Conservation (phyloP, 2,113 vertebrate species). For the Camelus dromedarius region DNA sequence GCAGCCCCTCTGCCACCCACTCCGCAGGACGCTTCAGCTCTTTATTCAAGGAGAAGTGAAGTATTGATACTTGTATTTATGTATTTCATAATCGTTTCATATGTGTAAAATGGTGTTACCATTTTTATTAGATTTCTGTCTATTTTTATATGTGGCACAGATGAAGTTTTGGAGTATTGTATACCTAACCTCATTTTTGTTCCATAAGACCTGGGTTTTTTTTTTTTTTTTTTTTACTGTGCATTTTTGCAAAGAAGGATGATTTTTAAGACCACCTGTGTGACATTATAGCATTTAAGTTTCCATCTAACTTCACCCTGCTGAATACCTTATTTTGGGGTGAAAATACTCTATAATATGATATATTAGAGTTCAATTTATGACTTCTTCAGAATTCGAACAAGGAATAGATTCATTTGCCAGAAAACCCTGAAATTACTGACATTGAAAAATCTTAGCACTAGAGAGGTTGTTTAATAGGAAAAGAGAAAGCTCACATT, state of each 20-base stretch:
- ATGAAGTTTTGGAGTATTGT: background rate
- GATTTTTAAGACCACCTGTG: background rate
- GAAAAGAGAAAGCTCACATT: slow-evolving; percentile 24
- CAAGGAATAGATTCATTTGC: slow-evolving; percentile 40
- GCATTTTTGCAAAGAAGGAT: background rate
- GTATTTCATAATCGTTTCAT: background rate
- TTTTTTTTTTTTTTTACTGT: background rate
- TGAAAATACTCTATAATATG: background rate
- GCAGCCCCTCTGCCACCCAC: background rate
- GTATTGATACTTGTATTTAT: background rate
- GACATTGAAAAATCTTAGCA: background rate
- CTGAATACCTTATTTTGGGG: background rate
- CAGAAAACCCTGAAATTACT: background rate
- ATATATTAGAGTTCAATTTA: background rate
- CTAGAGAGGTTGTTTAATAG: slow-evolving; percentile 1
- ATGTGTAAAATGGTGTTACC: background rate
- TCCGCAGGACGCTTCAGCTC: background rate
- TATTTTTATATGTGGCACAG: background rate
- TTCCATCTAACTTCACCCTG: background rate
- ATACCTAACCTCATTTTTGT: background rate
- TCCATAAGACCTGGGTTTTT: background rate
- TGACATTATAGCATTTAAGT: background rate
- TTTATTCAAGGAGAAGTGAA: background rate
- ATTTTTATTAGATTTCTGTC: background rate
- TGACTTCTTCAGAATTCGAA: slow-evolving; percentile 15